Evolutionary conservation across 2,113 vertebrate species (phyloP).

Genomic region (Barnardius zonarius): DNA sequence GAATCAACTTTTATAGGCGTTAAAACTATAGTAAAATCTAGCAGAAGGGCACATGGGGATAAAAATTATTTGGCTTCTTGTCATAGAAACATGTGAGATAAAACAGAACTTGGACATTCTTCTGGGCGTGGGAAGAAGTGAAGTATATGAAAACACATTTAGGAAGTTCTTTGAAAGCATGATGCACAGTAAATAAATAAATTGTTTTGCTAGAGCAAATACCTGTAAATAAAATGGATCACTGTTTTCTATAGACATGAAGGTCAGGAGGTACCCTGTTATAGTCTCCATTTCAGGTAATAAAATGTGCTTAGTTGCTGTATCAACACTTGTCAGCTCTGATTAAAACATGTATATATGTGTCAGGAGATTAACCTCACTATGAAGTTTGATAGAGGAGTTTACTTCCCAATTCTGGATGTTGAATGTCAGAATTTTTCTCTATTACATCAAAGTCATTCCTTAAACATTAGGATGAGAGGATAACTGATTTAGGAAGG

Average conservation of each 20-base stretch:
- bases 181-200: neutral
- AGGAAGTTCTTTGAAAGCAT: neutral
- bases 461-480: neutral
- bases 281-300: neutral
- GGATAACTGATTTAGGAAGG: neutral
- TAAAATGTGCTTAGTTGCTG: neutral
- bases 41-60: neutral
- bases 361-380: accelerated
- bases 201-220: neutral
- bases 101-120: neutral
- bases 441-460: neutral
- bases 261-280: neutral
- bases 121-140: neutral
- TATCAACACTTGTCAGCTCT: neutral
- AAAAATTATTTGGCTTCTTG: neutral
- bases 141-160: neutral
- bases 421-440: neutral
- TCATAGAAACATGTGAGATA: neutral
- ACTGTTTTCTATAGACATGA: neutral
- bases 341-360: neutral
- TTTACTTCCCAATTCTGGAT: neutral
- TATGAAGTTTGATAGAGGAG: neutral
- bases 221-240: neutral
- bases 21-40: neutral
- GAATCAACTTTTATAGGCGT: neutral